phyloP scores from a whole-genome alignment of 1,140 invertebrate genomes.

The Ylistrum balloti region DNA sequence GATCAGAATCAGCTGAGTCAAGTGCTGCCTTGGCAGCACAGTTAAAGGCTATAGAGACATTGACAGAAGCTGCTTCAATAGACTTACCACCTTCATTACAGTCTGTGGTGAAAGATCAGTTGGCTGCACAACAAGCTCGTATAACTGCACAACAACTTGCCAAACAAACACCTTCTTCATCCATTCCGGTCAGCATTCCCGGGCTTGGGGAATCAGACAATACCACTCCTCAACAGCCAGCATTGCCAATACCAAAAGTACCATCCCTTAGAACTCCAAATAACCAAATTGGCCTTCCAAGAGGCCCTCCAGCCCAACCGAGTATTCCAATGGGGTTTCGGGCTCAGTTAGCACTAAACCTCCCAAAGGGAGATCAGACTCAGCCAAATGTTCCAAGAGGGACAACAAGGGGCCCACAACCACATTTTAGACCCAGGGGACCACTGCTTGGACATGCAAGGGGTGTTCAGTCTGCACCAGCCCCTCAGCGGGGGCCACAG shows the following conservation, averaged over 20 bases:
- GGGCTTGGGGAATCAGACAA: not conserved
- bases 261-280: not conserved
- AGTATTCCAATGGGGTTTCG: constrained; percentile 18
- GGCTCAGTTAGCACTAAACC: not conserved
- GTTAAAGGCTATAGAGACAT: not conserved
- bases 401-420: not conserved
- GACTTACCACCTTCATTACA: not conserved
- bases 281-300: not conserved
- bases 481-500: not conserved
- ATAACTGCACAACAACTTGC: not conserved
- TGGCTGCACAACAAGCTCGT: not conserved
- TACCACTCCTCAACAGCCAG: not conserved
- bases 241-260: not conserved
- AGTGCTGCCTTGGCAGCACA: constrained; percentile 2
- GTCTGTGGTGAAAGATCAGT: not conserved
- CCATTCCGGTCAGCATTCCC: not conserved
- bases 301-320: not conserved
- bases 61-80: not conserved
- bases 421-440: not conserved
- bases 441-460: not conserved
- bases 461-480: not conserved
- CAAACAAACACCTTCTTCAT: not conserved
- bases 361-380: not conserved
- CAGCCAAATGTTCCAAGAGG: not conserved
- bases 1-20: not conserved